Evolutionary conservation across 2,888 invertebrate genomes (phyloP).

Genomic region (Amblyjoppa proteus): DNA sequence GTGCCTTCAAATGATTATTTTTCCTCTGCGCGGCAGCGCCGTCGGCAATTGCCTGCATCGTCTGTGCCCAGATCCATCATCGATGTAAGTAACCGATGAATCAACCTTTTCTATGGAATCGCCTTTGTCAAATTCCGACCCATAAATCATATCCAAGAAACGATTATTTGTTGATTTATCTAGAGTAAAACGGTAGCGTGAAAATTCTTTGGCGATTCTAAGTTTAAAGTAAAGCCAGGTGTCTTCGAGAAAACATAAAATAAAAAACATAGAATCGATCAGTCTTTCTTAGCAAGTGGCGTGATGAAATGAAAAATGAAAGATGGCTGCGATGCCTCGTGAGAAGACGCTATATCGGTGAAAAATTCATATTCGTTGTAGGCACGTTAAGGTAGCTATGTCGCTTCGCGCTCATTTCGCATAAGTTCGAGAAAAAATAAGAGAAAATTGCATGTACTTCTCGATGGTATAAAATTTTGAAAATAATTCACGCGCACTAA

Average conservation of each 20-base stretch:
- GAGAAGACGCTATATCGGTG: not conserved
- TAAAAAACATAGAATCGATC: not conserved
- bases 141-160: not conserved
- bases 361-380: not conserved
- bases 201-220: not conserved
- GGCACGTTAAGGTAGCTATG: no score
- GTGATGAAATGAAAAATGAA: not conserved
- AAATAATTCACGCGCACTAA: no score
- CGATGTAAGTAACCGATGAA: no score
- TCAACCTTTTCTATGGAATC: no score
- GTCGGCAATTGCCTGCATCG: no score
- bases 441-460: no score
- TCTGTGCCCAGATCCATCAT: no score
- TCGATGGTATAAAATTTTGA: no score
- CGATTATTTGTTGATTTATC: constrained; percentile 10
- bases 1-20: no score
- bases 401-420: no score
- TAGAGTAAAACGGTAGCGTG: not conserved
- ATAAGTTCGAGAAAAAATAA: no score
- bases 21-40: no score
- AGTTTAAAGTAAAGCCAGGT: not conserved
- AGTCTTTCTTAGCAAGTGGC: not conserved
- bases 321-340: not conserved
- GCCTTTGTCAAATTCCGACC: not conserved
- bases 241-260: not conserved